These are phyloP conservation scores for Adoxophyes honmai DNA, from an alignment of 1,140 invertebrate species.

Conservation along the genomic window DNA sequence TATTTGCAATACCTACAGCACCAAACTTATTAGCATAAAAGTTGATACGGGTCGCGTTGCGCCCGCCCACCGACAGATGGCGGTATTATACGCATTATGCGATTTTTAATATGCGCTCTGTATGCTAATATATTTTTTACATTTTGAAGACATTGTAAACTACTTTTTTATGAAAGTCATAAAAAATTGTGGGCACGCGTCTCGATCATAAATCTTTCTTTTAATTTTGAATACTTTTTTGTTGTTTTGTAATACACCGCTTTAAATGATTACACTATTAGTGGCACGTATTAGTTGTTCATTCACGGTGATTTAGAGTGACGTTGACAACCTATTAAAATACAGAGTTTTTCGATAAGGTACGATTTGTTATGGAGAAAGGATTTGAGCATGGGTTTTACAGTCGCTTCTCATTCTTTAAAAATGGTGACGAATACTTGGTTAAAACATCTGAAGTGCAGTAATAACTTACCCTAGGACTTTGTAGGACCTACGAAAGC, in stretches of 20 bases:
- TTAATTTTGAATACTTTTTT: background rate
- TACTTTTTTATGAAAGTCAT: conserved; percentile 41
- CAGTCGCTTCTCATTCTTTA: no score
- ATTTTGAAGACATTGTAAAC: conserved; percentile 36
- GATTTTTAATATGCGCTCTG: conserved; percentile 38
- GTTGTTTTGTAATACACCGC: background rate
- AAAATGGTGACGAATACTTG: no score
- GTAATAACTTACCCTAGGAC: no score
- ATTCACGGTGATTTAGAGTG: background rate
- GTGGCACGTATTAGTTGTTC: background rate
- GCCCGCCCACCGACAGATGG: conserved; percentile 58
- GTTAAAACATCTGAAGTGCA: no score
- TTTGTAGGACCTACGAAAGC: no score
- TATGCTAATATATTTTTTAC: conserved; percentile 56
- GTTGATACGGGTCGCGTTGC: conserved; percentile 29
- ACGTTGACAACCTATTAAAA: no score
- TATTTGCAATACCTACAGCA: conserved; percentile 19
- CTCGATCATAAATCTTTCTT: conserved; percentile 21
- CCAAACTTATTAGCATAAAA: conserved; percentile 60
- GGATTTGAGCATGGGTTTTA: no score
- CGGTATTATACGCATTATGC: conserved; percentile 31
- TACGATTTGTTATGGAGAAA: no score
- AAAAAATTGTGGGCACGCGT: conserved; percentile 63
- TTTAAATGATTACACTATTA: background rate
- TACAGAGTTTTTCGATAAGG: no score